Base-by-base conservation (phyloP, 2,113 vertebrate species). In the Pygoscelis antarcticus region DNA sequence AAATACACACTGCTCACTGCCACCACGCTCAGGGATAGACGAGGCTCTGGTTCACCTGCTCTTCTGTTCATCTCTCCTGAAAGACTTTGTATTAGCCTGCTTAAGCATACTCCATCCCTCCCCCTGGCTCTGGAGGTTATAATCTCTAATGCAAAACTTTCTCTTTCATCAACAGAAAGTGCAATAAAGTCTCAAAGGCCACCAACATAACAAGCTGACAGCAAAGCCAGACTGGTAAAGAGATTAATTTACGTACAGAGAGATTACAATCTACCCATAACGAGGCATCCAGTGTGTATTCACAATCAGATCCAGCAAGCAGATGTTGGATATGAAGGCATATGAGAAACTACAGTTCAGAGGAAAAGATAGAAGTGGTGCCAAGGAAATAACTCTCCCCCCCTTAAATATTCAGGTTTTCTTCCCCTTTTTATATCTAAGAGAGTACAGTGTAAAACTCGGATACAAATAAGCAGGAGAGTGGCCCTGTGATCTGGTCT, bases 201-300 rank as follows among this genome's bases (percentile, higher is more conserved):
- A 94, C 81, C 89, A 96, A 89, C 66, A 52, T 26, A 69, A 92
- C 30, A 91, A 89, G n/a, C 26, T 83, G 92, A 90, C 70, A 90
- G 85, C 40, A 89, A 83, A 84, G 46, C 16, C 74, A 88, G 54
- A 62, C 65, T 88, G 65, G 62, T 91, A 93, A 95, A 86, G 65
- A 87, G 69, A 89, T 79, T 79, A 87, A 79, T 95, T 82, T 77
- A 69, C 20, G 34, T 38, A 61, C 44, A 65, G 30, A 84, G 77
- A 87, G 57, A 92, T 79, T 65, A 76, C 36, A 87, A 29, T 66
- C 65, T 83, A 78, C 32, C 49, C 80, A 54, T 89, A 96, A 79
- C 1, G 36, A 91, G 91, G 68, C 72, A 89, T 81, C 80, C 83
- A 90, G 86, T 21, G 32, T 40, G 87, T 15, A 64, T 47, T 68